Evolutionary conservation across 2,888 invertebrate genomes (phyloP).

Genomic region (Euspilapteryx auroguttella): DNA sequence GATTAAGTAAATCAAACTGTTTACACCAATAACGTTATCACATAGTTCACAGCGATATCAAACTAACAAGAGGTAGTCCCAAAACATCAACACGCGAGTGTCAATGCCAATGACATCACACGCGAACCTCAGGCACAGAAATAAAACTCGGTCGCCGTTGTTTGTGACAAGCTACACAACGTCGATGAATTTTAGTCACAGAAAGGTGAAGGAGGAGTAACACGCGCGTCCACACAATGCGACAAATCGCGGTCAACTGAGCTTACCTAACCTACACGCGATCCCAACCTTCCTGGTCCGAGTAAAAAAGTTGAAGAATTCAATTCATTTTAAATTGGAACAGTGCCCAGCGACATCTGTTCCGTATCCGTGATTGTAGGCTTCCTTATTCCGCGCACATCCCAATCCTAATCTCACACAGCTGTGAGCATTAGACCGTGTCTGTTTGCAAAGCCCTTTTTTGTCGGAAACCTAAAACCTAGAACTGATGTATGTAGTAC

Average conservation of each 20-base stretch:
- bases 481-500: no score
- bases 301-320: background rate
- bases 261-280: no score
- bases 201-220: no score
- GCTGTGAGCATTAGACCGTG: constrained; percentile 8
- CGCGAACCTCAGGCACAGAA: background rate
- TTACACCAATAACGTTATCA: no score
- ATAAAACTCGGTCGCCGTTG: no score
- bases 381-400: background rate
- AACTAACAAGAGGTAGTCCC: no score
- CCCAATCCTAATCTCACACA: no score
- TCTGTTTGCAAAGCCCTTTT: no score
- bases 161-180: background rate
- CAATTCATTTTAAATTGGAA: constrained; percentile 1
- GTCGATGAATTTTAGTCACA: background rate
- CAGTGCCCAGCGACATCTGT: background rate
- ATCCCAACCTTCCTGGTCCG: constrained; percentile 1
- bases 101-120: background rate
- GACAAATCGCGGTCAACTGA: constrained; percentile 1
- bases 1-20: constrained; percentile 7
- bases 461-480: no score
- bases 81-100: no score
- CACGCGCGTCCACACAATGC: constrained; percentile 1
- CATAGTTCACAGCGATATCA: background rate
- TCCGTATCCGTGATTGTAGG: background rate